Base-by-base conservation (phyloP, 2,113 vertebrate species). In the Saimiri boliviensis region DNA sequence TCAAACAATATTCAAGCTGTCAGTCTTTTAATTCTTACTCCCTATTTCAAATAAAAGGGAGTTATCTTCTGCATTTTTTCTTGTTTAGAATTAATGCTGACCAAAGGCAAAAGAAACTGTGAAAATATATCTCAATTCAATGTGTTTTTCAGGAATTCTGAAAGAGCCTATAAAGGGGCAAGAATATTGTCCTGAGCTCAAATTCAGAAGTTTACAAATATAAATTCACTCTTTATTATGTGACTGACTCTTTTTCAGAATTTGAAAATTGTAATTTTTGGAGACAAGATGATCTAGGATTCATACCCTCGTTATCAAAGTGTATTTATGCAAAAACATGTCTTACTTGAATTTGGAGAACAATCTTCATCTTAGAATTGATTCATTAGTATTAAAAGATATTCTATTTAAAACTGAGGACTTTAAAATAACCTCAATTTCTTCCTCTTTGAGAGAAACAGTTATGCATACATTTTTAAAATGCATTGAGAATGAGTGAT, bases 261-360 rank as follows among this genome's bases (percentile, higher is more conserved):
- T 83, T 90, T 93, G 58, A 95, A 89, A 89, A 95, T 60, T 77
- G 21, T 32, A 60, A 93, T 93, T 85, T 92, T 81, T 32, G 91
- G 77, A 88, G 47, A 86, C 25, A 88, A 87, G 81, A 84, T 86
- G 42, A 90, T 77, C n/a, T 79, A 47, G 40, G 87, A 89, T 94
- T 93, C 45, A 49, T 52, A 95, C 90, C 42, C 68, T 94, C 84
- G 94, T 91, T 91, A 94, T 73, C 89, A 73, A 88, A 90, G 73
- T 88, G 37, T 86, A 92, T 92, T 96, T 95, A 96, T 92, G 90
- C 86, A 95, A 94, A 96, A 71, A 21, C 85, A 82, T 92, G 95
- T 97, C 89, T 92, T 85, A 77, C 12, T 60, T 91, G 84, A 94
- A 91, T 98, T 40, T 35, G 45, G 89, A 71, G 71, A 85, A 93